These are phyloP conservation scores for Zaprionus nigranus DNA, from an alignment of 1,140 invertebrate species.

Conservation along the genomic window DNA sequence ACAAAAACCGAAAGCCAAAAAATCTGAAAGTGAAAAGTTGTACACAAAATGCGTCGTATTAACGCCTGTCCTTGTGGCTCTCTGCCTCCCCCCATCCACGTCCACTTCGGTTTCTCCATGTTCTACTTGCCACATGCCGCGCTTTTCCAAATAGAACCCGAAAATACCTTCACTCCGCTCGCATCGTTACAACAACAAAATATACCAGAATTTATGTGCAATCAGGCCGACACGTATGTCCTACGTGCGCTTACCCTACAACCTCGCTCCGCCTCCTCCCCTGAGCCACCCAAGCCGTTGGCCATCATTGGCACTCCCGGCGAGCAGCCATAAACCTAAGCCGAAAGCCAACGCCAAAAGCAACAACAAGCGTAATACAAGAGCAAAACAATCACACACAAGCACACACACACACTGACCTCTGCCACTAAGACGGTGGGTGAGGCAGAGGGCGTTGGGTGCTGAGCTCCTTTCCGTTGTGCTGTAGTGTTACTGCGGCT, in stretches of 20 bases:
- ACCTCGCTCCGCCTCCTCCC: not conserved
- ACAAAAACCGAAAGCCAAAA: conserved; percentile 66
- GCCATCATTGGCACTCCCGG: conserved; percentile 64
- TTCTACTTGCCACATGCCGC: not conserved
- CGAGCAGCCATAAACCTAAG: conserved; percentile 56
- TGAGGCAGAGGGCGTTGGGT: conserved; percentile 17
- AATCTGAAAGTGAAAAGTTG: conserved; percentile 82
- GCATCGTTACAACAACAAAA: conserved; percentile 18
- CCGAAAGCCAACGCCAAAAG: conserved; percentile 45
- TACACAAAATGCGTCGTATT: conserved; percentile 79
- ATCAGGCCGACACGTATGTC: conserved; percentile 76
- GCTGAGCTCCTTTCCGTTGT: conserved; percentile 17
- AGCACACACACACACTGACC: conserved; percentile 52
- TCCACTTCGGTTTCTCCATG: not conserved
- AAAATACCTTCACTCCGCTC: conserved; percentile 21
- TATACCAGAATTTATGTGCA: conserved; percentile 71
- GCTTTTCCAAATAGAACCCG: conserved; percentile 39
- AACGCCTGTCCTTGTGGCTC: conserved; percentile 41
- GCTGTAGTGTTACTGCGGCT: conserved; percentile 30
- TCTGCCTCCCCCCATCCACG: no score
- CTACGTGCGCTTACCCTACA: conserved; percentile 45
- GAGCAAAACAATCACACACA: conserved; percentile 45
- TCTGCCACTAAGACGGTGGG: conserved; percentile 63
- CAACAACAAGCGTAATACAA: conserved; percentile 38
- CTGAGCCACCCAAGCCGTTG: conserved; percentile 18